Conservation (phyloP, 2,113 vertebrate genomes). For the Platysternon megacephalum region DNA sequence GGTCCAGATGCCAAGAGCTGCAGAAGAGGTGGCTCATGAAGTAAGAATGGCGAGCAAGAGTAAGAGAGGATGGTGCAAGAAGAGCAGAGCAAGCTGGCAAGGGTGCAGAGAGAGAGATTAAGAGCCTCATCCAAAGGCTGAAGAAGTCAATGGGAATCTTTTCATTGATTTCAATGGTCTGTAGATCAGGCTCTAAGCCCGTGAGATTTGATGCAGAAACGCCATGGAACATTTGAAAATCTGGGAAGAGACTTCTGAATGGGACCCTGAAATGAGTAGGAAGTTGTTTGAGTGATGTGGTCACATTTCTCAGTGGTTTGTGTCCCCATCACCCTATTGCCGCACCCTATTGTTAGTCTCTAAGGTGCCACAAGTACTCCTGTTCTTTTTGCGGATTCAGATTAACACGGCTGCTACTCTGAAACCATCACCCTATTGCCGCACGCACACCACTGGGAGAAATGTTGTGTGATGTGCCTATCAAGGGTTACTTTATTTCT, state of each 20-base stretch:
- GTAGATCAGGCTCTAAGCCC: neutral
- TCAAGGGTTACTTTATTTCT: neutral
- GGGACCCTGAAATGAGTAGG: neutral
- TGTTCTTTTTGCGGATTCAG: too few relatives aligned
- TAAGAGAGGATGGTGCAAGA: neutral
- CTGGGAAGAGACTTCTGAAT: rapidly evolving
- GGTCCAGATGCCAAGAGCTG: neutral
- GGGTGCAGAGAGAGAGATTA: neutral
- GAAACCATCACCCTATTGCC: neutral
- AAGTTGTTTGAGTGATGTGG: neutral
- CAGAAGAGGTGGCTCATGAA: neutral
- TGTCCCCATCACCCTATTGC: neutral
- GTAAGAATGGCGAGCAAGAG: neutral
- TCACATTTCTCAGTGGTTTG: neutral
- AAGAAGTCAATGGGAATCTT: neutral
- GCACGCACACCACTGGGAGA: neutral
- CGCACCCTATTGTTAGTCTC: too few relatives aligned
- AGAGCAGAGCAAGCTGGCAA: neutral
- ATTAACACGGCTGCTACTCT: too few relatives aligned
- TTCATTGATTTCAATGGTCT: neutral
- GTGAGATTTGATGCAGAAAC: neutral
- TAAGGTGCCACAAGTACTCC: too few relatives aligned
- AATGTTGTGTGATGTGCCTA: neutral
- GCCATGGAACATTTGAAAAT: neutral
- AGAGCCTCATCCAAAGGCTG: neutral